Evolutionary conservation across 2,888 invertebrate species (phyloP).

Genomic region (Amiota minor): DNA sequence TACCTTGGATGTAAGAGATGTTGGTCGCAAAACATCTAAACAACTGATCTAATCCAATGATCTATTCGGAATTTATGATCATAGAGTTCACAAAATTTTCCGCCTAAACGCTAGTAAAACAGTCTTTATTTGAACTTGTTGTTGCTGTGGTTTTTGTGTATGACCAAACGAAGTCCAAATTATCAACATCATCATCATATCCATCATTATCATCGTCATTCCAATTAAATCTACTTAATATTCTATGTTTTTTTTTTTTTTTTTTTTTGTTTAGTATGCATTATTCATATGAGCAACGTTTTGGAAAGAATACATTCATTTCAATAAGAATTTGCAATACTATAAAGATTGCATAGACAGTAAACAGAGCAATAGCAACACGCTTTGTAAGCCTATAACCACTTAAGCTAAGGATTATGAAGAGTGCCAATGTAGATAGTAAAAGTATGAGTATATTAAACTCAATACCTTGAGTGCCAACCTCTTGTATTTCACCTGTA

Average conservation of each 20-base stretch:
- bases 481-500: constrained; percentile 75
- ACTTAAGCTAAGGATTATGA: constrained; percentile 79
- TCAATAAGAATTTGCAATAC: constrained; percentile 86
- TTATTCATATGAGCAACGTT: constrained; percentile 45
- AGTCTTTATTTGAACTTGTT: too few species aligned
- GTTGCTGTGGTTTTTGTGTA: too few species aligned
- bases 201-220: too few species aligned
- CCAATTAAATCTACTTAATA: neutral
- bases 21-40: too few species aligned
- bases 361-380: constrained; percentile 80
- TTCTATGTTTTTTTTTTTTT: constrained; percentile 17
- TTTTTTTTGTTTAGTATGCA: constrained; percentile 43
- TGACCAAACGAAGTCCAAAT: too few species aligned
- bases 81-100: too few species aligned
- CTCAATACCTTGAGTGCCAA: constrained; percentile 86
- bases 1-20: too few species aligned
- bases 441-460: constrained; percentile 87
- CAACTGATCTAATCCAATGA: too few species aligned
- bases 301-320: constrained; percentile 80
- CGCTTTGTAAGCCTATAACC: constrained; percentile 81
- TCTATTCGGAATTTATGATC: too few species aligned
- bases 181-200: too few species aligned
- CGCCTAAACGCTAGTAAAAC: too few species aligned
- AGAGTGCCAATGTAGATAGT: constrained; percentile 82
- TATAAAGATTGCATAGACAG: constrained; percentile 82